Percentiles rank a stretch among this genome's conserved stretches.
Evolutionary conservation across 2,888 invertebrate genomes (phyloP).

Genomic region (Amiota communis): DNA sequence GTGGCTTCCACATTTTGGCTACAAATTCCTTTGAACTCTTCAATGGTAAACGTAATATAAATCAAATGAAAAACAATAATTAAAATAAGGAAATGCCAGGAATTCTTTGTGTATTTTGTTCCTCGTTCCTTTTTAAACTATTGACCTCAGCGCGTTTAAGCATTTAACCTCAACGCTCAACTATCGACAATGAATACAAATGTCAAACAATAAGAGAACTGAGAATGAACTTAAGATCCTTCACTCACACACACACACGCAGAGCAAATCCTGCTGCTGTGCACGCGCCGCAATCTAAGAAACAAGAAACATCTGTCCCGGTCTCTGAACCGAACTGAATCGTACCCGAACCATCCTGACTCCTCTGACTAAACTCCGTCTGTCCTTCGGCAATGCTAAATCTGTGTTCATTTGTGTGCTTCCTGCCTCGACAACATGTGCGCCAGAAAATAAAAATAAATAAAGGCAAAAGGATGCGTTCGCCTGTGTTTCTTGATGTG

Average conservation of each 20-base stretch:
- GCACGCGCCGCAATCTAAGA: slow-evolving; percentile 21
- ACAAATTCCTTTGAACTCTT: too few species aligned
- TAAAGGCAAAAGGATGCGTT: background rate
- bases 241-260: too few species aligned
- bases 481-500: background rate
- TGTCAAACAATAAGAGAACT: background rate
- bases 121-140: slow-evolving; percentile 39
- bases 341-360: too few species aligned
- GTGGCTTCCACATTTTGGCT: too few species aligned
- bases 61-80: slow-evolving; percentile 4
- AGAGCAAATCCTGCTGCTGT: background rate
- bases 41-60: background rate
- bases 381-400: background rate
- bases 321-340: background rate
- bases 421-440: slow-evolving; percentile 61
- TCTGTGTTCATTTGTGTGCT: slow-evolving; percentile 50
- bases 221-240: background rate
- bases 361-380: background rate
- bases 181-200: background rate
- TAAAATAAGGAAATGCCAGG: slow-evolving; percentile 14
- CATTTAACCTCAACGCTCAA: slow-evolving; percentile 51
- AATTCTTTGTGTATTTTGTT: background rate
- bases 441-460: slow-evolving; percentile 35
- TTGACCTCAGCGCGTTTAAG: slow-evolving; percentile 45
- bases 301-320: slow-evolving; percentile 25